Percentiles rank a stretch among this genome's conserved stretches.
Conservation (phyloP, 2,113 vertebrate species). For the Elephantulus edwardii region DNA sequence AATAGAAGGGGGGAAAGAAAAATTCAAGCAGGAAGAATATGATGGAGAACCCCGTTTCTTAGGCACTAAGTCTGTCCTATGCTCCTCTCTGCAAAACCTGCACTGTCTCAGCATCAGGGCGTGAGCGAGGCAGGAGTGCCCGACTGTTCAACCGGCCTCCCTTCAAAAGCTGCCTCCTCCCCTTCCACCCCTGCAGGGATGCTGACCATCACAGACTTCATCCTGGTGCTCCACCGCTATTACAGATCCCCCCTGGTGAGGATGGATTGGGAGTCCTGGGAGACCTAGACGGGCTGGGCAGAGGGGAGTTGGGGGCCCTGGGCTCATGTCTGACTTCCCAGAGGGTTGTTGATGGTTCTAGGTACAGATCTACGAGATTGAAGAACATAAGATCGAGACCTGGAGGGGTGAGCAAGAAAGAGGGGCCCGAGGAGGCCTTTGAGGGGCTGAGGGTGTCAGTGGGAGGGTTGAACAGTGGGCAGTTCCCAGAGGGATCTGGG, state of each 20-base stretch:
- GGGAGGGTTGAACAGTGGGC: accelerated
- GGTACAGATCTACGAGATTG: conserved; percentile 98
- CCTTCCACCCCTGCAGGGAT: conserved; percentile 84
- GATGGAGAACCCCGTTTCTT: background rate
- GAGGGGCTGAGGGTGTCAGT: background rate
- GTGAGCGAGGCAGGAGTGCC: background rate
- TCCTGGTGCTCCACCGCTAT: conserved; percentile 97
- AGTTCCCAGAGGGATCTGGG: background rate
- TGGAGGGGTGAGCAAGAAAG: conserved; percentile 91
- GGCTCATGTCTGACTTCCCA: background rate
- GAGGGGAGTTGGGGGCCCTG: too few species aligned
- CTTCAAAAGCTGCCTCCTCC: background rate
- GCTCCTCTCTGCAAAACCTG: background rate
- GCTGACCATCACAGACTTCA: conserved; percentile 99
- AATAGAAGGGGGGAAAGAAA: background rate
- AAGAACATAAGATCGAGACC: conserved; percentile 97
- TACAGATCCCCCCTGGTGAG: conserved; percentile 96
- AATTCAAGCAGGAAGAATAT: background rate
- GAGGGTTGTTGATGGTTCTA: conserved; percentile 70
- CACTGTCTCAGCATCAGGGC: background rate
- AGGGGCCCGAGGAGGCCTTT: background rate
- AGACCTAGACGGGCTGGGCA: too few species aligned
- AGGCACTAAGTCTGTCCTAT: background rate
- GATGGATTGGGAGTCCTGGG: background rate
- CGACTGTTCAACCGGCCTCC: background rate